Conservation (phyloP, 2,113 vertebrate species). For the Columba janthina region DNA sequence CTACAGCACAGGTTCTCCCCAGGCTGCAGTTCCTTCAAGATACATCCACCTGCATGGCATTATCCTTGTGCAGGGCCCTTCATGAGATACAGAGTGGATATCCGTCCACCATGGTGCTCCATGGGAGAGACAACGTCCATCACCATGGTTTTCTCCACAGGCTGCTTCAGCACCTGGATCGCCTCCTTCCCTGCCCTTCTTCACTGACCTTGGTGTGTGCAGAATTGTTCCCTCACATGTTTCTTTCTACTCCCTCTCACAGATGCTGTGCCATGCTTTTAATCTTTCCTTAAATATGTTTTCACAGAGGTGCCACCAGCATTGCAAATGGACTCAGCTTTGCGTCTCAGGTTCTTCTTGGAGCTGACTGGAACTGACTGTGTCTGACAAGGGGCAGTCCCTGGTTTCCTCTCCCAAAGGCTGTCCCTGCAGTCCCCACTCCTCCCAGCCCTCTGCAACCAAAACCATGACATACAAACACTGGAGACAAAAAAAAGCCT, state of each 20-base stretch:
- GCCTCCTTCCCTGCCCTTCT: background rate
- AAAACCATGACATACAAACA: background rate
- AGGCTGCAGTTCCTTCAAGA: background rate
- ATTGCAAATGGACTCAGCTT: background rate
- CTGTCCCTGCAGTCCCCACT: background rate
- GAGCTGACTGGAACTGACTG: background rate
- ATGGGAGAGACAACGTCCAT: background rate
- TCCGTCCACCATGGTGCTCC: background rate
- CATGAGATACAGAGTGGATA: no score
- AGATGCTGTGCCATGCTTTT: background rate
- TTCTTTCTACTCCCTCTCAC: background rate
- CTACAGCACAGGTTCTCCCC: rapidly evolving
- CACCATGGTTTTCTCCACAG: rapidly evolving
- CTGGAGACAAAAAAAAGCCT: background rate
- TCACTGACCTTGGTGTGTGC: background rate
- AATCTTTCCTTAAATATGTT: background rate
- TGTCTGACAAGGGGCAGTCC: no score
- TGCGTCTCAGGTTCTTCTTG: rapidly evolving
- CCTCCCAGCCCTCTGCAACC: background rate
- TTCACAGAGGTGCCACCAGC: no score
- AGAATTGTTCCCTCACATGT: background rate
- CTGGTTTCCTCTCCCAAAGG: background rate
- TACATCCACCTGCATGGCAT: background rate
- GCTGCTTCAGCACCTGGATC: background rate
- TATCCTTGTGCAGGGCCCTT: no score